Base-by-base conservation (phyloP, 2,113 vertebrate genomes). In the Aspidoscelis tigris region DNA sequence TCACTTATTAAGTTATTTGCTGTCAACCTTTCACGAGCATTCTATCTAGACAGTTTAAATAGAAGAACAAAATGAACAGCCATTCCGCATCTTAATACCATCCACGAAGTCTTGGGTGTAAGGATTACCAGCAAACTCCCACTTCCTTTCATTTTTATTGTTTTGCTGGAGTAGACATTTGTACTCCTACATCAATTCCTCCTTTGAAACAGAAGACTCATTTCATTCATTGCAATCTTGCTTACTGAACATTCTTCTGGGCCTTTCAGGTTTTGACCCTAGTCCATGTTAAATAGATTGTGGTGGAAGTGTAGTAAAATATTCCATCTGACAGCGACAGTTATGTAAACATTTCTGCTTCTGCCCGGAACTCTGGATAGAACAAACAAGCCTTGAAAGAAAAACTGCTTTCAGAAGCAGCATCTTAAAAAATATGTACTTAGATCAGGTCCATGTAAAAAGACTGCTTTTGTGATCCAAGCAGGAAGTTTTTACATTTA, bases 191-290 rank as follows among this genome's bases (percentile, higher is more conserved):
- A 0, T 44, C 70, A 86, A 64, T 21, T n/a, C 58, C 90, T 79
- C 80, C 6, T 4, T 91, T 91, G 85, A 87, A 55, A 21, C 16
- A 78, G 87, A 86, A 50, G 91, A 89, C 84, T 90, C 84, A 11
- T 68, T 78, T 79, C 89, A 86, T 87, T 92, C 91, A 77, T 80
- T 22, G 44, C 43, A 43, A 77, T 76, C 81, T n/a, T 80, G 87
- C 88, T 91, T 7, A 44, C 43, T 89, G 92, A 89, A 88, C 84
- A 85, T 85, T 70, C 92, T 84, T 92, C 87, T 87, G 84, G 90
- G 92, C 81, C 90, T 91, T 86, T 92, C 91, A 92, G 94, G 92
- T 93, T 95, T 90, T 94, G 94, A 92, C 91, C 93, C 88, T 55
- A 0, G 83, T 88, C 91, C 89, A 64, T 90, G 91, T 92, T 90